Evolutionary conservation across 1,140 invertebrate species (phyloP), one percentile per base, ranked within the genome.

Genomic region (Meloidogyne exigua): DNA sequence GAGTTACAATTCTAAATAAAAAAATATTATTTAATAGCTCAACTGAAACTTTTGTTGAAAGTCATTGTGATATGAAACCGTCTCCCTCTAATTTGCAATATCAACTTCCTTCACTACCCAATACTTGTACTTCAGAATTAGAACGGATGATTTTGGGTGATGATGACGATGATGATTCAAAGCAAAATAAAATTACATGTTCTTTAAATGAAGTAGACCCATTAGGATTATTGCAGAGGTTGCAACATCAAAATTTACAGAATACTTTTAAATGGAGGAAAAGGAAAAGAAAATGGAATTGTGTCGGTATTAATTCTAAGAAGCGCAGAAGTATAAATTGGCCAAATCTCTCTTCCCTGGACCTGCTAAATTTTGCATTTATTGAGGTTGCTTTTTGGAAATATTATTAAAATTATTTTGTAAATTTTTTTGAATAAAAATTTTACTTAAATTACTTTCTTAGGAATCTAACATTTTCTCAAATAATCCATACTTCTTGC

Each of bases 391-490:
- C 42, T n/a, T 32, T 25, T 32, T n/a, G n/a, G n/a, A n/a, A 18
- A 68, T 25, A 68, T 23, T 10, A 5, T 68, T 39, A 39, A 23
- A 25, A 10, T 68, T n/a, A 4, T 32, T 7, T 68, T 67, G 4
- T n/a, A n/a, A n/a, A n/a, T n/a, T n/a, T n/a, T n/a, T n/a, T n/a
- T n/a, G n/a, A n/a, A n/a, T n/a, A n/a, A n/a, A n/a, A n/a, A n/a
- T n/a, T n/a, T n/a, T n/a, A n/a, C n/a, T n/a, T n/a, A 26, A 62
- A 63, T 28, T 66, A 15, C 1, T 68, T 68, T 62, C 15, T 57
- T 21, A 73, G 72, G 57, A 64, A 28, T 73, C 72, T 23, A 28
- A 57, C n/a, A 2, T 73, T 1, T 73, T 73, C 44, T 64, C 44
- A 26, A 36, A 64, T 28, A 32, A 73, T 64, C 72, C 72, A 23